A percentile compares a stretch with the other conserved stretches of the same genome.
These are phyloP conservation scores for Brachylomia viminalis DNA, from an alignment of 2,888 invertebrate genomes.

Conservation along the genomic window DNA sequence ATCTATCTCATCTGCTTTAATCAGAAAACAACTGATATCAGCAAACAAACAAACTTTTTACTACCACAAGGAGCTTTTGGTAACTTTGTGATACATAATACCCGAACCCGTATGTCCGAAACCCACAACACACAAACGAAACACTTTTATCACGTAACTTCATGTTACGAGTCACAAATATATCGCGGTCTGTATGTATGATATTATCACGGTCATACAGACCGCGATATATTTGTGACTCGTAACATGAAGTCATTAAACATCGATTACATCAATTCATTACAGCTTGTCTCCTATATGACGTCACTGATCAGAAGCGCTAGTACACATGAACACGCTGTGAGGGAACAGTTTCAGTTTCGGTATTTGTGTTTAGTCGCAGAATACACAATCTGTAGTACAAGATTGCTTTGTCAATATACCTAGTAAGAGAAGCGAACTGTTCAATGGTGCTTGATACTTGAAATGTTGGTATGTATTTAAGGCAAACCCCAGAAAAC, in stretches of 20 bases:
- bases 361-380: conserved; percentile 18
- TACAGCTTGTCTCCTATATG: conserved; percentile 3
- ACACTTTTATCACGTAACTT: conserved; percentile 36
- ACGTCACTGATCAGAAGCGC: conserved; percentile 1
- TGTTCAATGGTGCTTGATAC: not conserved
- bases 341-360: conserved; percentile 11
- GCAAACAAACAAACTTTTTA: not conserved
- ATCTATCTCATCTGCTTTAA: too few species aligned
- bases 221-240: too few species aligned
- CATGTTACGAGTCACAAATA: conserved; percentile 19
- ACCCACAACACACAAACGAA: conserved; percentile 24
- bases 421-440: not conserved
- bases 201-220: too few species aligned
- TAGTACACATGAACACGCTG: not conserved
- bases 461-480: not conserved
- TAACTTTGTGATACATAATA: conserved; percentile 1
- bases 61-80: not conserved
- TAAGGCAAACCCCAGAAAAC: not conserved
- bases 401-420: conserved; percentile 14
- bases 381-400: too few species aligned
- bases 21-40: not conserved
- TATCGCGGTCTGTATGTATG: too few species aligned
- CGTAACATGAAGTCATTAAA: too few species aligned
- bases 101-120: conserved; percentile 22
- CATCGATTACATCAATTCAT: not conserved